A percentile compares a stretch with the other conserved stretches of the same genome.
phyloP scores from a whole-genome alignment of 2,113 vertebrate genomes.

The Sinocyclocheilus anophthalmus region DNA sequence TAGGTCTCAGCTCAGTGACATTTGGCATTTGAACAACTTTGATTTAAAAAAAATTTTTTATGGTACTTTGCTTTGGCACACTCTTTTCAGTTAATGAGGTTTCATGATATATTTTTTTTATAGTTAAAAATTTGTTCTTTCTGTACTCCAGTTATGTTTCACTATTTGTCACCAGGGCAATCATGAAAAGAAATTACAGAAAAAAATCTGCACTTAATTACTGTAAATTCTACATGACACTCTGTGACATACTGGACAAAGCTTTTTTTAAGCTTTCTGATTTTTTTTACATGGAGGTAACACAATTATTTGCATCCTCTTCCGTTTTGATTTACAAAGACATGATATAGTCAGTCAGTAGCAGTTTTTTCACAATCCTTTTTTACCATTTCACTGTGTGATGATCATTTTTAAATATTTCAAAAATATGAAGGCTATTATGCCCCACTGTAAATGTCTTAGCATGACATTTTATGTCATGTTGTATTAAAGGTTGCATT shows the following conservation, averaged over 20 bases:
- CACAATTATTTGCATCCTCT: background rate
- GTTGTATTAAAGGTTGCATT: slow-evolving; percentile 5
- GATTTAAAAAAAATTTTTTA: background rate
- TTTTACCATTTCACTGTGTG: slow-evolving; percentile 37
- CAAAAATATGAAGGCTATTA: background rate
- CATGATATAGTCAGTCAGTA: background rate
- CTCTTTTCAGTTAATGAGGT: background rate
- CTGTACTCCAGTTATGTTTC: background rate
- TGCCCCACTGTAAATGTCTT: background rate
- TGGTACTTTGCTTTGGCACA: background rate
- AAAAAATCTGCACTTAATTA: background rate
- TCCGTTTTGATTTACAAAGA: background rate
- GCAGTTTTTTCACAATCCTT: background rate
- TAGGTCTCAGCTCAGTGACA: background rate
- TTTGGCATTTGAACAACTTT: background rate
- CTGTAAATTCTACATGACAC: slow-evolving; percentile 11
- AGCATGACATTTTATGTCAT: background rate
- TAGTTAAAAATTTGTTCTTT: too few species aligned
- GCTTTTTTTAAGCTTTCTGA: too few species aligned
- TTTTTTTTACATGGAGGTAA: background rate
- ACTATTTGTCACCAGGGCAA: background rate
- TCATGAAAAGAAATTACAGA: slow-evolving; percentile 2
- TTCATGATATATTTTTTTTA: background rate
- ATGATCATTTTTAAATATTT: background rate
- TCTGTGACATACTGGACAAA: slow-evolving; percentile 17